Evolutionary conservation across 1,140 invertebrate genomes (phyloP).

Genomic region (Plutomurus gul): DNA sequence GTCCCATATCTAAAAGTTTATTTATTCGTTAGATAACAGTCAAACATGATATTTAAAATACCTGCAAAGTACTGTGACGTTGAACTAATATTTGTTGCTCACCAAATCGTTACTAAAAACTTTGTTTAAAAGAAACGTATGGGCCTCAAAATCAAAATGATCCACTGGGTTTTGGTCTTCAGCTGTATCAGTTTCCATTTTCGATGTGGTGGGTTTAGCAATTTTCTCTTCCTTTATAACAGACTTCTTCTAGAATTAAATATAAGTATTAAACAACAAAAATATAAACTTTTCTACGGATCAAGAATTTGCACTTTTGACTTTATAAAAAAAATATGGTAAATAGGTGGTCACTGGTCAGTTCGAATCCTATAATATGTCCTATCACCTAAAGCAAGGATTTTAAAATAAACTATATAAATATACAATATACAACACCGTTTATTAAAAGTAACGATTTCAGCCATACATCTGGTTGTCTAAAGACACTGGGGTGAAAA

Average conservation of each 20-base stretch:
- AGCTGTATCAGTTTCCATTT: neutral
- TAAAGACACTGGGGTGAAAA: no score
- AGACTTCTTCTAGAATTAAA: neutral
- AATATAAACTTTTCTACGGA: neutral
- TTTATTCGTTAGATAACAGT: no score
- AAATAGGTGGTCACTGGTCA: no score
- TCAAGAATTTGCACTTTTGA: neutral
- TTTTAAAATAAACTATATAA: no score
- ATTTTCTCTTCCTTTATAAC: neutral
- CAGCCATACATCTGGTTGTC: no score
- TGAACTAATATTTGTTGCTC: neutral
- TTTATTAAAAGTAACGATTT: no score
- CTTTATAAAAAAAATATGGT: neutral
- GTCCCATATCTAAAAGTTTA: slow-evolving; percentile 8
- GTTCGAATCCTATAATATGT: no score
- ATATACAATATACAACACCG: no score
- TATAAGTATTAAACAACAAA: neutral
- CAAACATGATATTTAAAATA: neutral
- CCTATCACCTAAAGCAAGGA: no score
- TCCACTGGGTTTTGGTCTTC: neutral
- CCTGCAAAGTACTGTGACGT: neutral
- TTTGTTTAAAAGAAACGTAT: neutral
- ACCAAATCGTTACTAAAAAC: slow-evolving; percentile 20
- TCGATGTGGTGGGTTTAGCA: neutral
- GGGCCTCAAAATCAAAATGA: neutral